Percentiles rank a stretch among this genome's conserved stretches.
phyloP scores from a whole-genome alignment of 2,797 vertebrate species.

The Ibycter americanus region DNA sequence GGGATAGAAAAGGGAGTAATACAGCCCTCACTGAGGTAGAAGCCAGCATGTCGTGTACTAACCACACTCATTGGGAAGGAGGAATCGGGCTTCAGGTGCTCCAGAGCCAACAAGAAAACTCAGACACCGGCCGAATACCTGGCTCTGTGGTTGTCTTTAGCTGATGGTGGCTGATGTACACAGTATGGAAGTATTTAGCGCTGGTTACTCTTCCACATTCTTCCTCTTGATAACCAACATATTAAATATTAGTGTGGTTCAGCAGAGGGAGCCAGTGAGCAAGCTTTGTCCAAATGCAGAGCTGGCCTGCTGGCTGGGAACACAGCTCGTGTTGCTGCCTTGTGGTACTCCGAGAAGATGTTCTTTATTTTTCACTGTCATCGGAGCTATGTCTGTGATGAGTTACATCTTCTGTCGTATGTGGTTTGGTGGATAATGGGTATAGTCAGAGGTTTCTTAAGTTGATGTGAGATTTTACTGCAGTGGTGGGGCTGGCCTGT shows the following conservation, averaged over 20 bases:
- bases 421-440: not conserved
- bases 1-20: not conserved
- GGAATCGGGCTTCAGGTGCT: not conserved
- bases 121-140: not conserved
- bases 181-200: rapidly evolving
- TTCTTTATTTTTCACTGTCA: not conserved
- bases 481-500: not conserved
- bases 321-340: rapidly evolving
- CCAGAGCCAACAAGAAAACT: not conserved
- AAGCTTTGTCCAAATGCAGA: not conserved
- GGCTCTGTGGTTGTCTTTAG: not conserved
- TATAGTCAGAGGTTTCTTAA: not conserved
- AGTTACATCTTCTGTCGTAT: not conserved
- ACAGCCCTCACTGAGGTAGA: rapidly evolving
- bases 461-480: not conserved
- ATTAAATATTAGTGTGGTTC: not conserved
- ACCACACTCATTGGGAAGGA: rapidly evolving
- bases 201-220: not conserved
- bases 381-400: rapidly evolving
- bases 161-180: not conserved
- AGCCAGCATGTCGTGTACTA: rapidly evolving
- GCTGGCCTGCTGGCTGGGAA: too few relatives aligned
- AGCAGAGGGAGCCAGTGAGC: constrained; percentile 39
- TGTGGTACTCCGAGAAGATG: not conserved
- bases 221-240: not conserved